Conservation (phyloP, 2,113 vertebrate genomes). For the Electrona antarctica region DNA sequence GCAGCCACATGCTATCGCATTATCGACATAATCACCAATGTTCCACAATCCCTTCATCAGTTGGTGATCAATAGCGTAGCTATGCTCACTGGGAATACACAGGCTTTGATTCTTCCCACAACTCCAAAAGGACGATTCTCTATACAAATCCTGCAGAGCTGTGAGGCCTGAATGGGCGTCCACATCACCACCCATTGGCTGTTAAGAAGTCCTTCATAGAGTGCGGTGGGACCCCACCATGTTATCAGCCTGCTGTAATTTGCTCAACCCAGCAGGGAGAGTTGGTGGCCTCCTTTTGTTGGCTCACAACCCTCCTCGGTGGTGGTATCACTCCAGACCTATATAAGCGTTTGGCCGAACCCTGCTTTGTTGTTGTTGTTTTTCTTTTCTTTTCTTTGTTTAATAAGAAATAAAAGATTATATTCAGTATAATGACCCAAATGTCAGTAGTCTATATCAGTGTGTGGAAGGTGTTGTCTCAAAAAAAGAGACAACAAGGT, state of each 20-base stretch:
- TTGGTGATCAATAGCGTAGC: slow-evolving; percentile 33
- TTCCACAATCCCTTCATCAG: slow-evolving; percentile 26
- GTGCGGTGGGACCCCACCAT: slow-evolving; percentile 15
- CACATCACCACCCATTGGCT: slow-evolving; percentile 6
- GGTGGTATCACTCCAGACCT: neutral
- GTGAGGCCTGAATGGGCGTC: neutral
- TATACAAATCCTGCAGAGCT: slow-evolving; percentile 10
- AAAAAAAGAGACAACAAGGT: no score
- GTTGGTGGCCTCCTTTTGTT: slow-evolving; percentile 21
- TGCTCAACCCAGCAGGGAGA: slow-evolving; percentile 34
- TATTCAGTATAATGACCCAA: neutral
- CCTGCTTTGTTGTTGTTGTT: neutral
- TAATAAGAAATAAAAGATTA: neutral
- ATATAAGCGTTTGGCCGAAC: neutral
- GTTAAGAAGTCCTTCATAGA: slow-evolving; percentile 11
- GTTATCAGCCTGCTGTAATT: slow-evolving; percentile 37
- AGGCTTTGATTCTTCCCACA: slow-evolving; percentile 30
- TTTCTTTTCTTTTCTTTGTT: no score
- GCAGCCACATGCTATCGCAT: neutral
- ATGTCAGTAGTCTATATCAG: neutral
- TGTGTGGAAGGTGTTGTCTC: no score
- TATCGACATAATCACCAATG: slow-evolving; percentile 19
- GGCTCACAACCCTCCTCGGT: neutral
- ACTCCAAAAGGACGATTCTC: slow-evolving; percentile 15
- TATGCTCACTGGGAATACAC: slow-evolving; percentile 4